Base-by-base conservation (phyloP, 2,888 invertebrate species). In the Plebejus argus region DNA sequence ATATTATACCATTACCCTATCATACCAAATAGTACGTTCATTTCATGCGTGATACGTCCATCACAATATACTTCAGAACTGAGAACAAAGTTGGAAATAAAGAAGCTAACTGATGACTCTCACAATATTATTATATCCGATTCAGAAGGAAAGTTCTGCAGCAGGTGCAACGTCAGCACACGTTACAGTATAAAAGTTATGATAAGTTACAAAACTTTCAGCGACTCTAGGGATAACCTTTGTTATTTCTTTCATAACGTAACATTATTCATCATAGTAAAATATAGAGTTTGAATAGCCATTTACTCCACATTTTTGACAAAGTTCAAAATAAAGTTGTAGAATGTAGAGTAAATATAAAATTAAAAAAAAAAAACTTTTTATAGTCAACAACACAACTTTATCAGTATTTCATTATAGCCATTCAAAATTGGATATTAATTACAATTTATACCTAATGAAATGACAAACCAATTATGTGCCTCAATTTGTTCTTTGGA, bases 131-230 rank as follows among this genome's bases (percentile, higher is more conserved):
- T n/a, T n/a, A 23, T 23, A 28, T 66, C 23, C 28, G 23, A 23
- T 66, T 4, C 61, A 66, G 20, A 66, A 58, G 20, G 20, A 10
- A 58, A 66, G 61, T 66, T 66, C 12, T 4, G 1, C 15, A 66
- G 23, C 61, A 66, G 61, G 12, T 66, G 61, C 61, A 66, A 66
- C 61, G 61, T 66, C 61, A 66, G 61, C 61, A 66, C 61, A 23
- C 10, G 61, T 66, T n/a, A 58, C 61, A 66, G 23, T 23, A 66
- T 23, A 5, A 66, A 66, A 66, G 61, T 66, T 66, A 66, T 66
- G 61, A 66, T 66, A 66, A 66, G 28, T 18, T 66, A 66, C 66
- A 66, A 66, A 66, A 66, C 28, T 66, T 61, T 66, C 66, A 33
- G 28, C 28, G 6, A 66, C 28, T 18, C 66, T 18, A 66, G 66